Percentiles rank a stretch among this genome's conserved stretches.
Evolutionary conservation across 2,888 invertebrate genomes (phyloP).

Genomic region (Gastrophysa polygoni): DNA sequence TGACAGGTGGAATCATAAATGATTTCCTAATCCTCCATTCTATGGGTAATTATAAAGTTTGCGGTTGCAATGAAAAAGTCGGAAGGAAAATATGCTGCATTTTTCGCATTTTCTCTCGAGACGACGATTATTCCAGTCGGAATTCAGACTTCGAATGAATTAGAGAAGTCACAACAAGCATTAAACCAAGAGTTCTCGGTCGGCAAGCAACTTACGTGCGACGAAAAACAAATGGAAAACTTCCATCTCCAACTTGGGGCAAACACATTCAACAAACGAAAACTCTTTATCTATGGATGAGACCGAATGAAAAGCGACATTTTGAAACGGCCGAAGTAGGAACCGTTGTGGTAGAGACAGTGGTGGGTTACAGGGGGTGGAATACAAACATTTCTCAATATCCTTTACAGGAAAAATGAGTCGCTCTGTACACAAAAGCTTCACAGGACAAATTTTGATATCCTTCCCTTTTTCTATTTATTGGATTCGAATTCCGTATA

Average conservation of each 20-base stretch:
- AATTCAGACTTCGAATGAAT: conserved; percentile 3
- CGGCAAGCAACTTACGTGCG: conserved; percentile 3
- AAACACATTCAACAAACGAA: conserved; percentile 9
- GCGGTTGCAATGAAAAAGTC: not conserved
- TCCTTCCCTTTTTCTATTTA: no score
- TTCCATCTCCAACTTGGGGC: conserved; percentile 9
- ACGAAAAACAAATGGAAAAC: conserved; percentile 15
- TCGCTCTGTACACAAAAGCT: no score
- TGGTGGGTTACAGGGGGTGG: no score
- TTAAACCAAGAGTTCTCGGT: conserved; percentile 8
- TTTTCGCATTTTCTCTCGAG: not conserved
- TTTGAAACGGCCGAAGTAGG: conserved; percentile 3
- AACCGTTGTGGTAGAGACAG: no score
- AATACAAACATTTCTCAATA: no score
- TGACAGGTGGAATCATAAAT: not conserved
- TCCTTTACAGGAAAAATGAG: no score
- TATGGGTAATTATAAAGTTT: not conserved
- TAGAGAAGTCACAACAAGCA: conserved; percentile 10
- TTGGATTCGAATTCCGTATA: no score
- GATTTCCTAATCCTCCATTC: not conserved
- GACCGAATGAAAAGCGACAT: not conserved
- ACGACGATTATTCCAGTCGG: not conserved
- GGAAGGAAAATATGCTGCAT: not conserved
- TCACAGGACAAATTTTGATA: no score
- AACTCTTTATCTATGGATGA: conserved; percentile 10